Evolutionary conservation across 2,113 vertebrate genomes (phyloP).

Genomic region (Gavialis gangeticus): DNA sequence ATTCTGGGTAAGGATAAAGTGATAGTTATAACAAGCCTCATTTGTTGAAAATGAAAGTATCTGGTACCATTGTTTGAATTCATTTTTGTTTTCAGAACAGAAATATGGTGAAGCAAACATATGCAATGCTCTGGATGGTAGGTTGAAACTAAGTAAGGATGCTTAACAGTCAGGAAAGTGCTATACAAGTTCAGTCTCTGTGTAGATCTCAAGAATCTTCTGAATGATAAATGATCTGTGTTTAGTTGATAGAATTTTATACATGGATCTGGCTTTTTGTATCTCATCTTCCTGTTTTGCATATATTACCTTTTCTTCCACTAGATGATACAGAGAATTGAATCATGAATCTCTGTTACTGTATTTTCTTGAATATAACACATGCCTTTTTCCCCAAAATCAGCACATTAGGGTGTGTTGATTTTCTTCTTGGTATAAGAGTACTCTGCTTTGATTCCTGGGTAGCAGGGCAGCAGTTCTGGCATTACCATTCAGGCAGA

Average conservation of each 20-base stretch:
- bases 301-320: neutral
- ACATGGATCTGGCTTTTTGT: neutral
- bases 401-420: no score
- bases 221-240: slow-evolving; percentile 15
- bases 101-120: slow-evolving; percentile 58
- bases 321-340: neutral
- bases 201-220: slow-evolving; percentile 16
- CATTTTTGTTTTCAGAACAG: neutral
- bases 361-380: no score
- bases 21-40: neutral
- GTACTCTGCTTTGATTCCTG: no score
- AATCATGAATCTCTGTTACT: neutral
- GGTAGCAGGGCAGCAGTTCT: no score
- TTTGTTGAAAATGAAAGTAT: slow-evolving; percentile 9
- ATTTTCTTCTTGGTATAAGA: no score
- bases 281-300: neutral
- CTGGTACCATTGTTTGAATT: slow-evolving; percentile 29
- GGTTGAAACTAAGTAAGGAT: slow-evolving; percentile 51
- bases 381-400: no score
- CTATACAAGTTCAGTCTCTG: slow-evolving; percentile 34
- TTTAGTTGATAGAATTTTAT: neutral
- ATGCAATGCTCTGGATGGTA: slow-evolving; percentile 37
- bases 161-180: slow-evolving; percentile 51
- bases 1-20: slow-evolving; percentile 1
- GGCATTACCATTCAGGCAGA: no score